phyloP scores from a whole-genome alignment of 2,113 vertebrate genomes.

The Sylvilagus bachmani region DNA sequence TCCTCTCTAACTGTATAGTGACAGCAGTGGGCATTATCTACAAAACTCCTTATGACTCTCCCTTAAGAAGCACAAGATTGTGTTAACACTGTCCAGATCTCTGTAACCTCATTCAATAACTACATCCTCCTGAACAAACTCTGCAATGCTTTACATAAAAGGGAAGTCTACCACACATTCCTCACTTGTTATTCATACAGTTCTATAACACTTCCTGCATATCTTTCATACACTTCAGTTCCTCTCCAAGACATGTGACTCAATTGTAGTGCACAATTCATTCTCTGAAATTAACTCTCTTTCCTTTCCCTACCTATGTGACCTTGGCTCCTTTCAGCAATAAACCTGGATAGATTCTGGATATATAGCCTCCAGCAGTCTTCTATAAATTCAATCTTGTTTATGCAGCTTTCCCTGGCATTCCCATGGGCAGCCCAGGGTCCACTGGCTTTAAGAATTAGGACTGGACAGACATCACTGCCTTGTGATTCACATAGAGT shows the following conservation, averaged over 20 bases:
- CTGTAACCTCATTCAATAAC: not conserved
- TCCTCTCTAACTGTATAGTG: not conserved
- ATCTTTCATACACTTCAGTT: not conserved
- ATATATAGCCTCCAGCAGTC: not conserved
- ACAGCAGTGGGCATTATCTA: not conserved
- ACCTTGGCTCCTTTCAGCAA: not conserved
- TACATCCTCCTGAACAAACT: not conserved
- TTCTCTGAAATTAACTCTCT: not conserved
- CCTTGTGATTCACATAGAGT: not conserved
- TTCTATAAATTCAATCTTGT: not conserved
- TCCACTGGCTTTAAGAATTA: not conserved
- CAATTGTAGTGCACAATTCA: not conserved
- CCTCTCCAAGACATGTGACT: not conserved
- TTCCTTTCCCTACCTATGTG: not conserved
- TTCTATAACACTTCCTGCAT: not conserved
- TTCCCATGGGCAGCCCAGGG: not conserved
- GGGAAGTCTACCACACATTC: not conserved
- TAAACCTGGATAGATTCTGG: not conserved
- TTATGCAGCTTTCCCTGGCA: not conserved
- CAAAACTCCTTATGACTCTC: not conserved
- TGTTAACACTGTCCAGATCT: not conserved
- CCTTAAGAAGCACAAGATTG: not conserved
- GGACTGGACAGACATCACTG: not conserved
- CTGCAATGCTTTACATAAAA: not conserved
- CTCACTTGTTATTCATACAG: not conserved